phyloP scores from a whole-genome alignment of 2,113 vertebrate species.

The Melanocharis versteri region DNA sequence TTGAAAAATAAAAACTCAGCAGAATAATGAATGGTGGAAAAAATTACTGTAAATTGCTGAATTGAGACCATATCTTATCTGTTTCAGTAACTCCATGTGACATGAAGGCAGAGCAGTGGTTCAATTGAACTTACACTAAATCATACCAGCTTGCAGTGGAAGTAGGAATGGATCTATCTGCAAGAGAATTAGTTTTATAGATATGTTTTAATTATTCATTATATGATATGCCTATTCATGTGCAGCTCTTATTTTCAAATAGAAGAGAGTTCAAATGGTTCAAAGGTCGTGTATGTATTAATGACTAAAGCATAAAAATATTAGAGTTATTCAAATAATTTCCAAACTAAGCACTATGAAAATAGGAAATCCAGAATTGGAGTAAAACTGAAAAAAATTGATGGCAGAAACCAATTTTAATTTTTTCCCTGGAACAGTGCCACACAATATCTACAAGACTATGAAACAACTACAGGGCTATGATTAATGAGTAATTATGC shows the following conservation, averaged over 20 bases:
- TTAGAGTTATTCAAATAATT: not conserved
- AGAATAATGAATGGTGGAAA: not conserved
- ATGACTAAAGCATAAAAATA: not conserved
- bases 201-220: not conserved
- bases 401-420: not conserved
- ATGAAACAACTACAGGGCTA: not conserved
- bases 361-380: not conserved
- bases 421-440: not conserved
- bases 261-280: not conserved
- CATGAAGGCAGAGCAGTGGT: not conserved
- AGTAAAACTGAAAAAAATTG: not conserved
- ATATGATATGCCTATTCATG: not conserved
- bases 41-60: slow-evolving; percentile 3
- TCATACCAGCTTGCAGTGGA: not conserved
- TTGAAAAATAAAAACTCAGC: not conserved
- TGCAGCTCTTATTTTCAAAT: not conserved
- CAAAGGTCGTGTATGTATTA: not conserved
- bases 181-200: not conserved
- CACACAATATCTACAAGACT: not conserved
- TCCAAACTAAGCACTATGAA: not conserved
- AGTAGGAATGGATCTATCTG: not conserved
- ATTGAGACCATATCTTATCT: not conserved
- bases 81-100: not conserved
- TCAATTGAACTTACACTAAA: not conserved
- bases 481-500: not conserved